A percentile compares a stretch with the other conserved stretches of the same genome.
phyloP scores from a whole-genome alignment of 2,888 invertebrate species.

The Lasioglossum oenotherae region DNA sequence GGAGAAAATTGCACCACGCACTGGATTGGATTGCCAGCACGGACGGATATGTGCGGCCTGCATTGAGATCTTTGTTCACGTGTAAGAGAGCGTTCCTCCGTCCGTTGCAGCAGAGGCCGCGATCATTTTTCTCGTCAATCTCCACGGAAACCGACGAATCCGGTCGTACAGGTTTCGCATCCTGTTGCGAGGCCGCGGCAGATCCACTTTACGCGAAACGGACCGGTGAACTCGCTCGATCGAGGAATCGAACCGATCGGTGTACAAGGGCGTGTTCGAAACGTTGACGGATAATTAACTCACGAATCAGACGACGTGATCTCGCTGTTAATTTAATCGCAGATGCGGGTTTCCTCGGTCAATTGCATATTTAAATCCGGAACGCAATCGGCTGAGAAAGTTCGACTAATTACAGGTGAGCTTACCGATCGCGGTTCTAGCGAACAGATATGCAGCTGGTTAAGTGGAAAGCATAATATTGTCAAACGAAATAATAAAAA shows the following conservation, averaged over 20 bases:
- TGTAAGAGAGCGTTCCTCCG: background rate
- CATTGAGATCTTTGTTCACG: background rate
- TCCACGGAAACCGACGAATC: conserved; percentile 46
- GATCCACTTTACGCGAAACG: conserved; percentile 35
- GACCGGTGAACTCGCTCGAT: background rate
- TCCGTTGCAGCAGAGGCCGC: background rate
- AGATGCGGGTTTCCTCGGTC: background rate
- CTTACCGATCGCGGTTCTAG: background rate
- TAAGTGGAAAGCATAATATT: background rate
- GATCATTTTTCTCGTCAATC: conserved; percentile 45
- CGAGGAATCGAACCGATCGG: conserved; percentile 17
- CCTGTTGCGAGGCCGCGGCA: conserved; percentile 40
- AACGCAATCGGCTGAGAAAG: background rate
- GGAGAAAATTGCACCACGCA: conserved; percentile 27
- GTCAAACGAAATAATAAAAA: background rate
- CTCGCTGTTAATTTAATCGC: conserved; percentile 28
- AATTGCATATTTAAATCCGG: background rate
- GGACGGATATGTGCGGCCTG: background rate
- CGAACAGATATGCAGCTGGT: background rate
- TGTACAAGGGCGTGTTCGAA: background rate
- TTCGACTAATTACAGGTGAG: background rate
- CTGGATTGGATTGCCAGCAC: background rate
- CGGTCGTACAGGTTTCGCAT: conserved; percentile 62
- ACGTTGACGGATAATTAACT: conserved; percentile 7
- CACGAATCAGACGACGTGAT: background rate